Evolutionary conservation across 1,140 invertebrate species (phyloP), one percentile per base, ranked within the genome.

Genomic region (Venturia canescens): DNA sequence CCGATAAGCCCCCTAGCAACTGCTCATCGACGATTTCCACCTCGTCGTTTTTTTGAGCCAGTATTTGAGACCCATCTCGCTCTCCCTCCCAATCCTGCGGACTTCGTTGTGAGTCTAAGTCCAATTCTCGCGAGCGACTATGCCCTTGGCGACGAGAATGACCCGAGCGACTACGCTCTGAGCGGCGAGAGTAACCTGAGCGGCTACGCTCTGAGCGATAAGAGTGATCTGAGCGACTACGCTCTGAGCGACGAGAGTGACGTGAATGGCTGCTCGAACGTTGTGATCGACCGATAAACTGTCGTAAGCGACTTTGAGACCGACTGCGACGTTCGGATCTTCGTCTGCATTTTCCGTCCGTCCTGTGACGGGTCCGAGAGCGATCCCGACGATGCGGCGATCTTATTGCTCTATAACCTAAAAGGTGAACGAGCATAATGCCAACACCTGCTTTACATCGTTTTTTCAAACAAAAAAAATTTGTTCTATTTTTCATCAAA

Each of bases 401-500:
- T 34, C 31, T 7, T 4, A 4, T 11, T 13, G 48, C 11, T 5
- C 11, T 50, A 50, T 50, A 11, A 60, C 57, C 57, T 60, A 9
- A n/a, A 60, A 60, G 6, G 16, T 60, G 23, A 21, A 60, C 23
- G 21, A n/a, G 57, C 57, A 21, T 21, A 60, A 60, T 60, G 57
- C 57, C 18, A 60, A 53, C 23, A 60, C 57, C 23, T 60, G 57
- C 57, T n/a, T 60, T 60, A 23, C 3, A 60, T 3, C 57, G 18
- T 3, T 21, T 3, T 60, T 60, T 16, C n/a, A n/a, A n/a, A n/a
- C n/a, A n/a, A n/a, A n/a, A n/a, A n/a, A n/a, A 23, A 16, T n/a
- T 60, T 60, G 57, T 60, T 60, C 57, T 4, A 60, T 50, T 60
- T 60, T 60, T 60, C 57, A 60, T 60, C 57, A 60, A 60, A 60